Evolutionary conservation across 2,888 invertebrate genomes (phyloP).

Genomic region (Ryuthela nishihirai): DNA sequence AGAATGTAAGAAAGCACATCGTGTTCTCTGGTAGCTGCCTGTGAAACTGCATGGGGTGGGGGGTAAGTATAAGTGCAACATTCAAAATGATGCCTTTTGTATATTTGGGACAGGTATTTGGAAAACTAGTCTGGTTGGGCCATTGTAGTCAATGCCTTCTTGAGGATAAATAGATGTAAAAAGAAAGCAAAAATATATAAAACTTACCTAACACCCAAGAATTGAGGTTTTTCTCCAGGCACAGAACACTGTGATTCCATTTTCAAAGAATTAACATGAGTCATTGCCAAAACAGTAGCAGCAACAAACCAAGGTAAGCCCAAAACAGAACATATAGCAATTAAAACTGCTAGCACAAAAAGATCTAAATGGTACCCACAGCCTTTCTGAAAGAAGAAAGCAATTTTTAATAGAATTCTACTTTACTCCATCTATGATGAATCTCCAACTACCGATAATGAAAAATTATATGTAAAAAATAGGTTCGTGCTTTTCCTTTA

Average conservation of each 20-base stretch:
- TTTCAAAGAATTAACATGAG: slow-evolving; percentile 54
- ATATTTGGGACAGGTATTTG: no score
- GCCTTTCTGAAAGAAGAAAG: slow-evolving; percentile 51
- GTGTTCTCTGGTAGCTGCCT: no score
- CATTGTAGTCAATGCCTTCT: background rate
- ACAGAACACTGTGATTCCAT: slow-evolving; percentile 53
- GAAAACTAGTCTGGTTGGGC: no score
- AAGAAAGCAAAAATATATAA: background rate
- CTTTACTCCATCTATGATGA: no score
- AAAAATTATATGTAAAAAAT: no score
- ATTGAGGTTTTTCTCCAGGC: slow-evolving; percentile 55
- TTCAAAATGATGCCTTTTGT: no score
- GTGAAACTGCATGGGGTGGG: no score
- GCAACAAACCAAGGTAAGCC: slow-evolving; percentile 57
- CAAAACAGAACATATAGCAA: slow-evolving; percentile 52
- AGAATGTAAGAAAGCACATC: no score
- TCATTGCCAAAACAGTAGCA: slow-evolving; percentile 55
- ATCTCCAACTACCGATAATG: no score
- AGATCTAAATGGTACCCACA: slow-evolving; percentile 57
- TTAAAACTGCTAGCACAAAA: slow-evolving; percentile 52
- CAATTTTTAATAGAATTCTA: no score
- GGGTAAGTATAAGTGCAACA: no score
- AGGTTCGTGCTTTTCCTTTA: no score
- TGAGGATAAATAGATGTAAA: background rate
- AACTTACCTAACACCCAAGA: slow-evolving; percentile 52